Conservation (phyloP, 92 coral and sea anemone genomes). For the Blastomussa wellsi region DNA sequence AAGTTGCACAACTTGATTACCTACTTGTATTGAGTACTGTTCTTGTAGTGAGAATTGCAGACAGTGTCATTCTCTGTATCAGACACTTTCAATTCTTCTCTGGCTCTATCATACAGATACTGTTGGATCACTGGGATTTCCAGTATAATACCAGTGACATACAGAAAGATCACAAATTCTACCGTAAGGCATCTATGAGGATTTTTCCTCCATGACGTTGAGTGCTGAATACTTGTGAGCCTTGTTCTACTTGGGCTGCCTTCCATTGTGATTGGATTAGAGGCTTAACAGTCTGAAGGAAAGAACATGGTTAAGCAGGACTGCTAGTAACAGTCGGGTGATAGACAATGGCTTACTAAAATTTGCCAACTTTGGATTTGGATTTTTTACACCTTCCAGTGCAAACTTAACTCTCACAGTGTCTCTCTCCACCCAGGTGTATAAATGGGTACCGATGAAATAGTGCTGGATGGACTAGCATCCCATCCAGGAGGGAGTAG, state of each 20-base stretch:
- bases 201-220: slow-evolving; percentile 65
- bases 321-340: too few relatives aligned
- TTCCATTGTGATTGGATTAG: background rate
- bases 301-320: background rate
- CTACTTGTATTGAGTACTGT: slow-evolving; percentile 46
- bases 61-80: slow-evolving; percentile 43
- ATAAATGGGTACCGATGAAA: too few relatives aligned
- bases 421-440: too few relatives aligned
- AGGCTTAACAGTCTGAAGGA: background rate
- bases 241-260: background rate
- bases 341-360: too few relatives aligned
- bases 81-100: slow-evolving; percentile 43
- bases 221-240: background rate
- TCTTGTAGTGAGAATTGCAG: slow-evolving; percentile 47
- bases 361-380: too few relatives aligned
- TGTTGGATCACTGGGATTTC: slow-evolving; percentile 84
- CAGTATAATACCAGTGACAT: slow-evolving; percentile 71
- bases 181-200: slow-evolving; percentile 73
- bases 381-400: too few relatives aligned
- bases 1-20: background rate
- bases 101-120: slow-evolving; percentile 81
- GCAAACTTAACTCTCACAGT: too few relatives aligned
- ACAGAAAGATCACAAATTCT: slow-evolving; percentile 77
- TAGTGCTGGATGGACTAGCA: too few relatives aligned
- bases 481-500: too few relatives aligned